Evolutionary conservation across 2,888 invertebrate genomes (phyloP), one percentile per base, ranked within the genome.

Genomic region (Diaperis boleti): DNA sequence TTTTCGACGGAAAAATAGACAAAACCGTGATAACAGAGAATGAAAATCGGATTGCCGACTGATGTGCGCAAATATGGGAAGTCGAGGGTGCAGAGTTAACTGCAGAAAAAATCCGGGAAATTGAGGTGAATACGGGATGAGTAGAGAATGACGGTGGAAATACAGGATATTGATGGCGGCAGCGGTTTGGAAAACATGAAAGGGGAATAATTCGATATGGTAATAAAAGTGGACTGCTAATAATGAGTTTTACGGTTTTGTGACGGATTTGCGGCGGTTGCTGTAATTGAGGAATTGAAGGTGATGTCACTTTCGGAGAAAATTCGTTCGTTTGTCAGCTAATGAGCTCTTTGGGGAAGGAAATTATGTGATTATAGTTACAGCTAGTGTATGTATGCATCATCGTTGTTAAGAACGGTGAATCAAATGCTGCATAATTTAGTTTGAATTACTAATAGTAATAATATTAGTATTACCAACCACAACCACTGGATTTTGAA

Each of bases 31-130:
- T 45, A 29, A 45, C 8, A 45, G 29, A 29, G 45, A 14, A 14
- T 13, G 14, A 29, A 26, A 29, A 45, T 45, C 29, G 26, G 45
- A 29, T 29, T 45, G 22, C n/a, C 42, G 20, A 15, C 39, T 39
- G 39, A 39, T 39, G 39, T 20, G 41, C 41, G 20, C 41, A 42
- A 42, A 42, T 42, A 42, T 42, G 3, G 39, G 4, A 17, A 42
- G 41, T 20, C 20, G 10, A 20, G 41, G 13, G 20, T 20, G 45
- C 45, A 13, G 45, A 45, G 26, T 29, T 45, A 45, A 45, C 45
- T 26, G 45, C 2, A 18, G 26, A 44, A 22, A 11, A 13, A 7
- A 26, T 11, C 20, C 41, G 15, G n/a, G 7, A 18, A 26, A 26
- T 17, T 14, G n/a, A 18, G 26, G 18, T 8, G 14, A 29, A 45